These are phyloP conservation scores for Strigamia maritima DNA, from an alignment of 2,888 invertebrate species.

Conservation along the genomic window DNA sequence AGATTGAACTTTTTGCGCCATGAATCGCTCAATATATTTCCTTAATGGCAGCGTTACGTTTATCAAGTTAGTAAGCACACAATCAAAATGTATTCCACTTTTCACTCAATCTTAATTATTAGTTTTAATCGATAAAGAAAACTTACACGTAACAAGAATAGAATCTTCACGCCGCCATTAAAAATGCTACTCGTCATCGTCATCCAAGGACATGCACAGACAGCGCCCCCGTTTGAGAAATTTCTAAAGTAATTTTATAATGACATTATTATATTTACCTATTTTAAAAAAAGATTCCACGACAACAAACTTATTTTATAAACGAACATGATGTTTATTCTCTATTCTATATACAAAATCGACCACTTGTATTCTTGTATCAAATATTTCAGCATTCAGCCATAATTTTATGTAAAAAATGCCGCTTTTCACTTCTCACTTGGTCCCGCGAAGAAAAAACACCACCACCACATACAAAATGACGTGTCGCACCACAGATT, in stretches of 20 bases:
- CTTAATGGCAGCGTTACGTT: background rate
- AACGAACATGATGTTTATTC: background rate
- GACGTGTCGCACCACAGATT: slow-evolving; percentile 10
- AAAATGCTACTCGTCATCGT: too few species aligned
- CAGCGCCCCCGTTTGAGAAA: too few species aligned
- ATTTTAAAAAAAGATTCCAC: too few species aligned
- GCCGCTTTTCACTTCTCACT: background rate
- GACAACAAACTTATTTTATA: background rate
- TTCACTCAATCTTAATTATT: too few species aligned
- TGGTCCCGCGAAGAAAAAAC: background rate
- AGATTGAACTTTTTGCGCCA: slow-evolving; percentile 21
- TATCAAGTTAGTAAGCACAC: background rate
- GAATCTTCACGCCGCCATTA: too few species aligned
- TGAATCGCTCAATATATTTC: background rate
- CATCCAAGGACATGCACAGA: too few species aligned
- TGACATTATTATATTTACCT: too few species aligned
- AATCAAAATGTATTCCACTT: background rate
- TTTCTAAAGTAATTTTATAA: too few species aligned
- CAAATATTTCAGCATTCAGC: background rate
- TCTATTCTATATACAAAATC: background rate
- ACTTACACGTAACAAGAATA: too few species aligned
- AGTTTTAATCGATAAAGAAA: too few species aligned
- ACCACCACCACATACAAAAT: slow-evolving; percentile 7
- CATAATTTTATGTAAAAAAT: background rate
- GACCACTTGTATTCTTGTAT: slow-evolving; percentile 8